phyloP scores from a whole-genome alignment of 2,113 vertebrate species.

The Uropsilus gracilis region DNA sequence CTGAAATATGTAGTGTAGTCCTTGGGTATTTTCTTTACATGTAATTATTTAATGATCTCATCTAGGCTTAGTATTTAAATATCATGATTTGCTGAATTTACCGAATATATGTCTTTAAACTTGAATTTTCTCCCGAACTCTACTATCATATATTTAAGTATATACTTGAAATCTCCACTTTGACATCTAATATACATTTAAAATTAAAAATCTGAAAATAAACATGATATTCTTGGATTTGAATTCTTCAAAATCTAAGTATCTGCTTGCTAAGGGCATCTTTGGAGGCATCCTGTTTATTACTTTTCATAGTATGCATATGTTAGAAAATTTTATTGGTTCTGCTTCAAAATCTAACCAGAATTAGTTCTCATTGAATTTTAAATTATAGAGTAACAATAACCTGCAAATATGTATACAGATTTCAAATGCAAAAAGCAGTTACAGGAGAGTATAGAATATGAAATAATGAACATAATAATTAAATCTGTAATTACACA shows the following conservation, averaged over 20 bases:
- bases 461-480: neutral
- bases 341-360: neutral
- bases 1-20: neutral
- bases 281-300: neutral
- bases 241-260: neutral
- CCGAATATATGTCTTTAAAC: neutral
- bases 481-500: neutral
- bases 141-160: neutral
- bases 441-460: neutral
- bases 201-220: neutral
- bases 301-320: neutral
- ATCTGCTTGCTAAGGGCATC: neutral
- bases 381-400: neutral
- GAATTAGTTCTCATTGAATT: neutral
- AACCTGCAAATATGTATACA: neutral
- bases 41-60: neutral
- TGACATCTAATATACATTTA: neutral
- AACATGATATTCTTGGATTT: neutral
- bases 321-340: neutral
- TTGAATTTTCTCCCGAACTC: neutral
- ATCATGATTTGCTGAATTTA: neutral
- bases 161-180: neutral
- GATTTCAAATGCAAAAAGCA: neutral
- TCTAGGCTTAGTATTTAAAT: neutral
- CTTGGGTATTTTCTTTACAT: neutral